Base-by-base conservation (phyloP, 2,113 vertebrate genomes). In the Myodes glareolus region DNA sequence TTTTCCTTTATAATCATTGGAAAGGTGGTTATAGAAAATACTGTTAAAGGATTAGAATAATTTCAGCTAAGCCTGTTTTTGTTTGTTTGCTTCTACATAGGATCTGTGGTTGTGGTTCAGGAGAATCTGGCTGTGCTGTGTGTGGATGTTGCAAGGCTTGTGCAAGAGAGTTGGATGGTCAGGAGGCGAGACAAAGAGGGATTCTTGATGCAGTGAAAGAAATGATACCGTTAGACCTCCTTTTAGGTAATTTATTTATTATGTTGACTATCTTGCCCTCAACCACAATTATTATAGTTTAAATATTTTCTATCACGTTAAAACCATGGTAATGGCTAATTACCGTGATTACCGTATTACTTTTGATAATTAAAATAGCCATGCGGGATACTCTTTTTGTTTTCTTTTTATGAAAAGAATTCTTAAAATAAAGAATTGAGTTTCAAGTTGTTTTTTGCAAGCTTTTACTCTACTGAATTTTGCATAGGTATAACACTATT, bases 171-270 rank as follows among this genome's bases (percentile, higher is more conserved):
- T 98, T 99, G 96, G 99, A 99, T 96, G 99, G 99, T 94, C 99
- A 99, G 96, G 99, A 99, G 92, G 99, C 99, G 94, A 98, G 99
- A 89, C 99, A 99, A 98, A 99, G 99, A 98, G 99, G 99, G 97
- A 99, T 99, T 98, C 99, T 99, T 94, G 99, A 99, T 98, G 99
- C 99, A 76, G 99, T 99, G 42, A 99, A 99, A 98, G 99, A 99
- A 98, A 99, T 99, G 99, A 99, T 99, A 97, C 99, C 99, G 36
- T 98, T 99, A 98, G 99, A 99, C 97, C 99, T 99, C 94, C 99
- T 99, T 75, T 98, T 99, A 97, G 99, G 99, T 99, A 99, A 98
- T 97, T 97, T 94, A 25, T 82, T 78, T 63, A 72, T 94, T 68
- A 61, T 80, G 36, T 3, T 89, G 39, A 67, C 42, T 4, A 29